Percentiles rank a stretch among this genome's conserved stretches.
Conservation (phyloP, 2,797 vertebrate genomes). For the Petrocephalus sullivani region DNA sequence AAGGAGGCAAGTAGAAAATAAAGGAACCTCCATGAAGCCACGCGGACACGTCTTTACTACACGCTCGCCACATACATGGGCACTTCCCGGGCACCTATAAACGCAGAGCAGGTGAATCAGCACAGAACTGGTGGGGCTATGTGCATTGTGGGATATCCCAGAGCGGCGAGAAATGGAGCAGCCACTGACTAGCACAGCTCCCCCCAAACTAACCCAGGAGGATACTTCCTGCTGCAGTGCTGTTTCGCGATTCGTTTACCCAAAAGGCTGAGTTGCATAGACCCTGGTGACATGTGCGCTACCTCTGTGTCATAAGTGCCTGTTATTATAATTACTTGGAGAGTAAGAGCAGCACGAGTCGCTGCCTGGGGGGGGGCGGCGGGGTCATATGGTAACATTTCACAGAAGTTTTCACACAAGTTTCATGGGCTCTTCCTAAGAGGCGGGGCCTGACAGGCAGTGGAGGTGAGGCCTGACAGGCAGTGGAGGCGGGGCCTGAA, state of each 20-base stretch:
- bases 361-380: not conserved
- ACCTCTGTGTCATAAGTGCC: not conserved
- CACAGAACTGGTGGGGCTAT: not conserved
- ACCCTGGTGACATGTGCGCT: not conserved
- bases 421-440: conserved; percentile 80
- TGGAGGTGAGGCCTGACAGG: conserved; percentile 68
- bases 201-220: not conserved
- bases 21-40: conserved; percentile 27
- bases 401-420: conserved; percentile 58
- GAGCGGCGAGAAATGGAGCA: not conserved
- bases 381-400: conserved; percentile 15
- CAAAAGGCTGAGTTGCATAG: not conserved
- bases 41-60: conserved; percentile 28
- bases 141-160: not conserved
- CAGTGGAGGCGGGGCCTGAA: conserved; percentile 67
- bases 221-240: not conserved
- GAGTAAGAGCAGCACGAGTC: not conserved
- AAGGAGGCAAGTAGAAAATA: conserved; percentile 18
- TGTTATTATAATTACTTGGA: not conserved
- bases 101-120: not conserved
- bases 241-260: not conserved
- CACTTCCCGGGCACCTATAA: not conserved
- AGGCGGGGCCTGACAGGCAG: conserved; percentile 71
- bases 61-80: not conserved
- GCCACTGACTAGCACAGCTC: not conserved